Evolutionary conservation across 2,888 invertebrate genomes (phyloP), one percentile per base, ranked within the genome.

Genomic region (Heliconius erato): DNA sequence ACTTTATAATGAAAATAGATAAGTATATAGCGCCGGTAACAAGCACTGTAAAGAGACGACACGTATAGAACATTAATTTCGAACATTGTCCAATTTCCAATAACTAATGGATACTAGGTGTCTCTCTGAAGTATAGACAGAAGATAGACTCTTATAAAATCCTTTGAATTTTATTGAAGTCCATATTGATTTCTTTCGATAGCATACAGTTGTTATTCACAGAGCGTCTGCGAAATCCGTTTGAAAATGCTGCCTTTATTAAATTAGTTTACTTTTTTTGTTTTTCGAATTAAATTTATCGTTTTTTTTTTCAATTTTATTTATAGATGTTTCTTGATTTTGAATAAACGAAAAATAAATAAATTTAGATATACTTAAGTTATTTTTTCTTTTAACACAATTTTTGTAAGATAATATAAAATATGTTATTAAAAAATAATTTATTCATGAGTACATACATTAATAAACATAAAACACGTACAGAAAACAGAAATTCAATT

Each of bases 111-210:
- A 49, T 28, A 65, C 16, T 78, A 78, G 65, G 40, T 67, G 40
- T 67, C 44, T 65, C 26, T 78, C 26, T 69, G n/a, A 69, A 79
- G 23, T 69, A 54, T 35, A 68, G 44, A 28, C 54, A 69, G 49
- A 28, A 44, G 40, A 72, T 71, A 80, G 80, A 65, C 23, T 54
- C 80, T 81, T 67, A 79, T 81, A 81, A 44, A 49, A 77, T 71
- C 74, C 49, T 59, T 77, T 79, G 26, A 79, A 76, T 79, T 74
- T 82, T 79, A 82, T 76, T 68, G 74, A 65, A 67, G 74, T 82
- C 54, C 74, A 40, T 77, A 76, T 79, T 79, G 79, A 82, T 79
- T 82, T 76, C 78, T 79, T 74, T 76, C 79, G 59, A 69, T 65
- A 69, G 67, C 77, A 32, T 49, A 67, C 68, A 67, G 67, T 82